Evolutionary conservation across 2,797 vertebrate species (phyloP), one percentile per base, ranked within the genome.

Genomic region (Acrossocheilus fasciatus): DNA sequence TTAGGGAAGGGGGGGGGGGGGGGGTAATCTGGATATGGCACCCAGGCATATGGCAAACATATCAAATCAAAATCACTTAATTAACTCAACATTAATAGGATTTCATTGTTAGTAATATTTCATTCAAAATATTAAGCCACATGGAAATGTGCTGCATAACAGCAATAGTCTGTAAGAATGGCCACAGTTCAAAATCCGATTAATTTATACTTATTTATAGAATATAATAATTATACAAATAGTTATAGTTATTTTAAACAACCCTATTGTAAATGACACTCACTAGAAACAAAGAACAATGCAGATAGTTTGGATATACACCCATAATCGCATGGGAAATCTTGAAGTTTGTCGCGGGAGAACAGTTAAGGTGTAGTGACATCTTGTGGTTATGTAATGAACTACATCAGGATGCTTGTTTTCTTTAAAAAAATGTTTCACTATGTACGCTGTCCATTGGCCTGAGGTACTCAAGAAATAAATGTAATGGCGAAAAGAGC

Each of bases 341-440:
- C 6, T 34, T 47, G 41, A 10, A 86, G 15, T 54, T 68, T 62
- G 43, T 57, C 17, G 11, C 17, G 12, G 8, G 30, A 26, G 41
- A 73, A n/a, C 39, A 15, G 36, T 85, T 82, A 59, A 68, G 79
- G 77, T 83, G 59, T 89, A 92, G 93, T 91, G 94, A 93, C 95
- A 94, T 91, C 95, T 92, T 74, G 90, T 94, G 95, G 93, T 50
- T 0, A 26, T 1, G 3, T 41, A 4, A 18, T 18, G 87, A 84
- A 91, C 59, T 86, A 62, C 54, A 74, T 0, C 6, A 11, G 30
- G 10, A 15, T 57, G 18, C 2, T 43, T 62, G 34, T 36, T 36
- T 36, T 36, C 3, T 36, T n/a, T n/a, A n/a, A n/a, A n/a, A n/a
- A n/a, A n/a, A 34, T 34, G 1, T 34, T 10, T 39, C 0, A 1